A percentile compares a stretch with the other conserved stretches of the same genome.
Conservation (phyloP, 2,888 invertebrate species). For the Phyto melanocephala region DNA sequence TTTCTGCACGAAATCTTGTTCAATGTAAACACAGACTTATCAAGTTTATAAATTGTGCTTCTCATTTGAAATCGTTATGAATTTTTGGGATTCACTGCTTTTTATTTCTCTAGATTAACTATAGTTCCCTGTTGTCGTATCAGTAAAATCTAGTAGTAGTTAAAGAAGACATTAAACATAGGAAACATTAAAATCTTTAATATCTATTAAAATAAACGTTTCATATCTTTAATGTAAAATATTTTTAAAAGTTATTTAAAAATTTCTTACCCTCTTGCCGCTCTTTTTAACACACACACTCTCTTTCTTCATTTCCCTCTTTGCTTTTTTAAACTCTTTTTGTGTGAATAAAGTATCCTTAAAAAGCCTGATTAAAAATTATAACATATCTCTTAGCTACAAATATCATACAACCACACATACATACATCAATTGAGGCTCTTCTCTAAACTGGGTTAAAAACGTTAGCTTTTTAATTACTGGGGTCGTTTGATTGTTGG, state of each 20-base stretch:
- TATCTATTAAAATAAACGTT: conserved; percentile 46
- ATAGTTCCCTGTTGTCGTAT: too few relatives aligned
- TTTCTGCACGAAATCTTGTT: too few relatives aligned
- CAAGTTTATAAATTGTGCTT: too few relatives aligned
- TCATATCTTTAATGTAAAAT: conserved; percentile 30
- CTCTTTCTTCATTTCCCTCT: background rate
- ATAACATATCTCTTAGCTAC: background rate
- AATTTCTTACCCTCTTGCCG: background rate
- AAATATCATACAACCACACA: too few relatives aligned
- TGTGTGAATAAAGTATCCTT: background rate
- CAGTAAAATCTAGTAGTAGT: background rate
- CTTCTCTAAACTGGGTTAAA: conserved; percentile 34
- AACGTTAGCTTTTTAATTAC: conserved; percentile 28
- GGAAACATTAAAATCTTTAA: conserved; percentile 36
- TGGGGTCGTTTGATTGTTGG: background rate
- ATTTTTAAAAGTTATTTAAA: conserved; percentile 33
- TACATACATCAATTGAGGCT: background rate
- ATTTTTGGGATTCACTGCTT: too few relatives aligned
- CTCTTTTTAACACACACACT: background rate
- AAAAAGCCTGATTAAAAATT: conserved; percentile 14
- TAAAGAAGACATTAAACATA: background rate
- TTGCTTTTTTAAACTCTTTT: too few relatives aligned
- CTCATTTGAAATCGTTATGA: background rate
- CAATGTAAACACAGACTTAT: too few relatives aligned
- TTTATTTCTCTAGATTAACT: background rate